These are phyloP conservation scores for Mamestra configurata DNA, from an alignment of 1,140 invertebrate genomes.

Conservation along the genomic window DNA sequence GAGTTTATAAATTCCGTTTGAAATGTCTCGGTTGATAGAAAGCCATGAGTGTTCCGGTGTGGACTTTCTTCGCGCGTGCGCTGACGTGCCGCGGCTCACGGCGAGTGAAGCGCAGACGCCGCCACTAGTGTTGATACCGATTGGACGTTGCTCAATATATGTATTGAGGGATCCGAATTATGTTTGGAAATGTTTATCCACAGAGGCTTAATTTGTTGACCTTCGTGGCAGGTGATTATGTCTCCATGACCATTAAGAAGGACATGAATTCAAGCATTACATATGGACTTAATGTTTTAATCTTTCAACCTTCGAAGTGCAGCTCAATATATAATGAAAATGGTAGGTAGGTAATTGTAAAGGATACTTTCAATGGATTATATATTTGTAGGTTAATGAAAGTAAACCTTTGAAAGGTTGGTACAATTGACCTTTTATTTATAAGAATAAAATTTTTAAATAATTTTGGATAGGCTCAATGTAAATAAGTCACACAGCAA, in stretches of 20 bases:
- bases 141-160: constrained; percentile 55
- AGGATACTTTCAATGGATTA: no score
- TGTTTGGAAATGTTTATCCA: constrained; percentile 32
- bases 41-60: constrained; percentile 69
- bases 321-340: background rate
- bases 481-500: background rate
- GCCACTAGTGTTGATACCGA: constrained; percentile 53
- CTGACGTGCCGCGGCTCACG: constrained; percentile 65
- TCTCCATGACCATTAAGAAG: background rate
- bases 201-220: constrained; percentile 1
- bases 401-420: no score
- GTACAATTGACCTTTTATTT: no score
- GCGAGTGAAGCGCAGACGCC: constrained; percentile 67
- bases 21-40: constrained; percentile 69
- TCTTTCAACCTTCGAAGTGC: background rate
- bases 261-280: background rate
- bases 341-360: no score
- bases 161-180: constrained; percentile 33
- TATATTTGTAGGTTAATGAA: no score
- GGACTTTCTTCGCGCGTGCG: constrained; percentile 79
- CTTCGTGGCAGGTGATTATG: constrained; percentile 14
- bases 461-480: no score
- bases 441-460: no score
- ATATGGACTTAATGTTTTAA: background rate
- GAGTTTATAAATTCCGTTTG: constrained; percentile 53